Base-by-base conservation (phyloP, 1,140 invertebrate species). In the Onthophagus taurus region DNA sequence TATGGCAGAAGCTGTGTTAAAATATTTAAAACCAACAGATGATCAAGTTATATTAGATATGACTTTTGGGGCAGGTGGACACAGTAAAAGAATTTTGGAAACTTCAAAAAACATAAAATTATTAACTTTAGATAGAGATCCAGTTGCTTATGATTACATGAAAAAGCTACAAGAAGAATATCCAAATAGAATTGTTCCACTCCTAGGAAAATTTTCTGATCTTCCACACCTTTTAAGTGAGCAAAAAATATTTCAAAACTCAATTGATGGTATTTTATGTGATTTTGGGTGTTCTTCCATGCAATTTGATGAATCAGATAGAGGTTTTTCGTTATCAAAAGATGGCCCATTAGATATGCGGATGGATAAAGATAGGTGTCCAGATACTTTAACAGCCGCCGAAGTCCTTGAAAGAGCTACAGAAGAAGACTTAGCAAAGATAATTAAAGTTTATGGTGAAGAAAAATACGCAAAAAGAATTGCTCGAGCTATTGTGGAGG, bases 201-300 rank as follows among this genome's bases (percentile, higher is more conserved):
- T 93, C 41, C 61, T 88, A 20, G 90, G 91, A 7, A 80, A 71
- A 55, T 97, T 96, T 68, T 94, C 89, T 53, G 89, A 96, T 44
- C 57, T 96, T 21, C 81, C 83, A 12, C 34, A 65, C 2, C 62
- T 94, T 13, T 65, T 96, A 6, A 62, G 69, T 52, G 47, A 68
- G 8, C 55, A 75, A 19, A 68, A 74, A 21, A 62, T 91, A 7
- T 57, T 58, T 21, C 69, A 70, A 43, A 77, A 77, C 44, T 78
- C 74, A 18, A 71, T 97, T 17, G 89, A 96, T 71, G 86, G 84
- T 1, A 79, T 94, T 49, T 59, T 97, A 11, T 90, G 95, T 70
- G 92, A 97, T 70, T 83, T 89, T 64, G 93, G 94, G n/a, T 89
- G 85, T 62, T 97, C 92, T 3, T 92, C 89, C 1, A 95, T 96